Conservation (phyloP, 2,797 vertebrate genomes). For the Eupleurogrammus muticus region DNA sequence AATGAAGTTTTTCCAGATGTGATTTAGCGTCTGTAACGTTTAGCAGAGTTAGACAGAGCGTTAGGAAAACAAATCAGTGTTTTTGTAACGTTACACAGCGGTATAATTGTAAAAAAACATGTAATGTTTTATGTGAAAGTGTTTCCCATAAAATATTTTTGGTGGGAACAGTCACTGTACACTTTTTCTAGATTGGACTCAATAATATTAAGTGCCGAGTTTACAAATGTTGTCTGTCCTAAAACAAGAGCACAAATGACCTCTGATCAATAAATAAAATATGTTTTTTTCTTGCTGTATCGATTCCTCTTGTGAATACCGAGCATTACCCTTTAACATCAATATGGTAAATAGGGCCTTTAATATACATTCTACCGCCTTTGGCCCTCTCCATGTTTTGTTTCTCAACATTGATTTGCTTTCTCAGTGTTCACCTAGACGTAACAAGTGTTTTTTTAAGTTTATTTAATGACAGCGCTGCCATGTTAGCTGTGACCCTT, state of each 20-base stretch:
- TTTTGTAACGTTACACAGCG: too few relatives aligned
- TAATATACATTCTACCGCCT: neutral
- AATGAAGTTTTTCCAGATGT: constrained; percentile 1
- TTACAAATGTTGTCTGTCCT: neutral
- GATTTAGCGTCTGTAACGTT: neutral
- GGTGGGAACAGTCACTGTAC: too few relatives aligned
- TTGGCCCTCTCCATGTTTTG: neutral
- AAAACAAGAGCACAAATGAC: too few relatives aligned
- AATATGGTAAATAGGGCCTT: too few relatives aligned
- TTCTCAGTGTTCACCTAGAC: neutral
- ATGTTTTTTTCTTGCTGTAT: too few relatives aligned
- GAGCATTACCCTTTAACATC: too few relatives aligned
- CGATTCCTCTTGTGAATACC: too few relatives aligned
- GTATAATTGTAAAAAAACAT: neutral
- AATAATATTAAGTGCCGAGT: neutral
- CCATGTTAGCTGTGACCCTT: too few relatives aligned
- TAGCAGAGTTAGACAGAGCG: neutral
- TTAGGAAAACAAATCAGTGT: neutral
- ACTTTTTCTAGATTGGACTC: too few relatives aligned
- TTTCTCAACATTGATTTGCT: neutral
- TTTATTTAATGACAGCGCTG: neutral
- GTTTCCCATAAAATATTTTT: accelerated
- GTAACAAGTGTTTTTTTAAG: neutral
- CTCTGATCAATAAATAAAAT: too few relatives aligned
- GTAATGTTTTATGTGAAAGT: accelerated